Evolutionary conservation across 1,140 invertebrate species (phyloP).

Genomic region (Drosophila mauritiana): DNA sequence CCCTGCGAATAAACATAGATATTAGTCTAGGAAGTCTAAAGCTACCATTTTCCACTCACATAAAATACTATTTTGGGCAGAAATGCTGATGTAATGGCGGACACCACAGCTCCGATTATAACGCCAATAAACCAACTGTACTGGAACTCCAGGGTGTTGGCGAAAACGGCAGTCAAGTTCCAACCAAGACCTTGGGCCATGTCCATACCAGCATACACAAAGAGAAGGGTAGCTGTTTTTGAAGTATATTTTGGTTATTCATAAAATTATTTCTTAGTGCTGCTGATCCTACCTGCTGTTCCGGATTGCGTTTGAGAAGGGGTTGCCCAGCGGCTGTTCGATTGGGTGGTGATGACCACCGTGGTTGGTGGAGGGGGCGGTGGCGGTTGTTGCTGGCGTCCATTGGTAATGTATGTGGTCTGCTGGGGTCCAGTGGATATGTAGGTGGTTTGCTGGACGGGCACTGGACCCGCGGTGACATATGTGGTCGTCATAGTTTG

Average conservation of each 20-base stretch:
- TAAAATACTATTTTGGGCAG: slow-evolving; percentile 56
- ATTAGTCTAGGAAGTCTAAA: not conserved
- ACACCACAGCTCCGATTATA: slow-evolving; percentile 62
- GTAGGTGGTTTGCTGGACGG: slow-evolving; percentile 35
- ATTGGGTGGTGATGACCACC: slow-evolving; percentile 42
- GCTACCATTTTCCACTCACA: slow-evolving; percentile 32
- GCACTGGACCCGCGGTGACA: slow-evolving; percentile 29
- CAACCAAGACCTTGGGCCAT: slow-evolving; percentile 64
- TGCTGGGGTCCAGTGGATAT: slow-evolving; percentile 25
- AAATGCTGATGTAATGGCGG: slow-evolving; percentile 40
- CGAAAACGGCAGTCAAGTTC: slow-evolving; percentile 18
- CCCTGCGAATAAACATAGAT: slow-evolving; percentile 6
- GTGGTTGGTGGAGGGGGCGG: slow-evolving; percentile 11
- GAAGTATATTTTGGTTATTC: not conserved
- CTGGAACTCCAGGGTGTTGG: slow-evolving; percentile 44
- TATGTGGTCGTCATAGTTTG: slow-evolving; percentile 54
- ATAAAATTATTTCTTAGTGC: not conserved
- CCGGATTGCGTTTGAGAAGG: slow-evolving; percentile 10
- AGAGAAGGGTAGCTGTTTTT: slow-evolving; percentile 45
- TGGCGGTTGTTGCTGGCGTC: slow-evolving; percentile 11
- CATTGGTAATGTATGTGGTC: slow-evolving; percentile 37
- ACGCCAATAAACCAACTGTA: slow-evolving; percentile 75
- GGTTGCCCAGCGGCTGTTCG: slow-evolving; percentile 21
- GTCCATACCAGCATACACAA: slow-evolving; percentile 68
- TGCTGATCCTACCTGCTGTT: slow-evolving; percentile 12